Evolutionary conservation across 23 tunicate species (phyloP).

Genomic region (Diplosoma virens): DNA sequence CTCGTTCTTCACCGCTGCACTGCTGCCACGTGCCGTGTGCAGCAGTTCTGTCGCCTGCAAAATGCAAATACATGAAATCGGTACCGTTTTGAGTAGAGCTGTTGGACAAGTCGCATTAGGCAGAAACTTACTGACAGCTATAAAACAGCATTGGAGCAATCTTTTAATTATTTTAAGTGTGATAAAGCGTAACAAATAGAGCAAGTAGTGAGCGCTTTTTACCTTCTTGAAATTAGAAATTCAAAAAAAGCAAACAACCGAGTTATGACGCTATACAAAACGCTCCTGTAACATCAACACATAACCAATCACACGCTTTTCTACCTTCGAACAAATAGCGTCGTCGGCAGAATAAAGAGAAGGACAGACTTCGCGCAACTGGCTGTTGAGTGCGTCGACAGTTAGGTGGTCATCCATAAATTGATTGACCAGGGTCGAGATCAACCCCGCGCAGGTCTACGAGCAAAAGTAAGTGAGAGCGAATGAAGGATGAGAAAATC

Average conservation of each 20-base stretch:
- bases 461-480: no score
- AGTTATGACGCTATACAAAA: no score
- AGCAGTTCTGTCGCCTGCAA: conserved; percentile 81
- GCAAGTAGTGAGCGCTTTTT: no score
- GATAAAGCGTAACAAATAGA: no score
- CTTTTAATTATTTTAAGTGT: no score
- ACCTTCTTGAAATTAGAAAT: no score
- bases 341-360: conserved; percentile 92
- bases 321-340: conserved; percentile 76
- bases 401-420: conserved; percentile 88
- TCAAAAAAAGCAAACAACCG: no score
- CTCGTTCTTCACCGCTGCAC: conserved; percentile 30
- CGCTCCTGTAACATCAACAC: not conserved
- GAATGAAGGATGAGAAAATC: no score
- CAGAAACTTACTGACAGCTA: no score
- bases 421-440: conserved; percentile 65
- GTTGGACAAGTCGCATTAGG: no score
- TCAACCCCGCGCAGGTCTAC: conserved; percentile 58
- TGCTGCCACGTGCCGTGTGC: conserved; percentile 37
- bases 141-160: no score
- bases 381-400: conserved; percentile 66
- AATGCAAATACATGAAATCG: not conserved
- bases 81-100: no score
- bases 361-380: conserved; percentile 93
- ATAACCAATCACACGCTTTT: not conserved